Evolutionary conservation across 35 echinoderm and acorn worm species (phyloP), one percentile per base, ranked within the genome.

Genomic region (Nesometra sesokonis): DNA sequence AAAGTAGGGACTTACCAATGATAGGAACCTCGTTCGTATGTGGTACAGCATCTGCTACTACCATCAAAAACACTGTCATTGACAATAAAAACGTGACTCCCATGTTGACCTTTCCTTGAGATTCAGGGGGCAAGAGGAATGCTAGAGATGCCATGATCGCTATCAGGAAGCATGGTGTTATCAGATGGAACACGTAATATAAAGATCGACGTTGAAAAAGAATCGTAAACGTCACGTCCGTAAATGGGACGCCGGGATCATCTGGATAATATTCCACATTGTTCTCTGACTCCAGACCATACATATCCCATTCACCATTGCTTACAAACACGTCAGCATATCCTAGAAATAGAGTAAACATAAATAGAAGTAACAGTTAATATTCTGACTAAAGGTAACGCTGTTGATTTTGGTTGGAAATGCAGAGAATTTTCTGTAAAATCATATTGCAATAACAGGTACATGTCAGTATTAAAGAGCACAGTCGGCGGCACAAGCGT

Each of bases 221-320:
- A 19, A 99, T 88, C 0, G 82, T 88, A 87, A 94, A 99, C 19
- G 92, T 99, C 9, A 90, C 90, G 46, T 99, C 96, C 7, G 93
- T 92, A 77, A 92, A 99, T 0, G 92, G 92, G 27, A 99, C 90
- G 13, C 88, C 92, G 17, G 96, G 92, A 37, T 99, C 92, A 37
- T 99, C 96, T 0, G 92, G 92, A 83, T 99, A 99, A 80, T 86
- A 94, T 81, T 92, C 92, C 3, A 90, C 83, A 78, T 99, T 94
- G 77, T 93, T 90, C 13, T 77, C 5, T 4, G 87, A 81, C 4
- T 46, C 47, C 8, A 99, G 46, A 19, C 84, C 90, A 32, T 84
- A 85, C 93, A 99, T 99, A 85, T 99, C 96, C 95, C 96, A 99
- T 81, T 99, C 96, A 31, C 96, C 96, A 39, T 99, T 94, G 32